These are phyloP conservation scores for Clarias gariepinus DNA, from an alignment of 2,113 vertebrate species.

Conservation along the genomic window DNA sequence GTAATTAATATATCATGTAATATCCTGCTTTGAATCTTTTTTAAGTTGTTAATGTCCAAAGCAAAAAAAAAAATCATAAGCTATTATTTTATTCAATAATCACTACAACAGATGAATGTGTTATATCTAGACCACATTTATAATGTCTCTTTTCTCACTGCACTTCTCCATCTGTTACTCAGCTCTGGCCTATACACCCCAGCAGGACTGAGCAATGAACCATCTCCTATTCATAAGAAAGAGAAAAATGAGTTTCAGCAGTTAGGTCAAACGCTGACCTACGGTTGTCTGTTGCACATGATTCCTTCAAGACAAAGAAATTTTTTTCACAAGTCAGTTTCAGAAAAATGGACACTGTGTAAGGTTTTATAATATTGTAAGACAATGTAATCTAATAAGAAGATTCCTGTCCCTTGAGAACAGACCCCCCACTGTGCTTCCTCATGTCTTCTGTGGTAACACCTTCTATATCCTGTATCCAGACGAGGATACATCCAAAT, in stretches of 20 bases:
- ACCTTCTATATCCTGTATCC: too few relatives aligned
- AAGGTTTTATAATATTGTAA: too few relatives aligned
- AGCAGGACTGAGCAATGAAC: constrained; percentile 12
- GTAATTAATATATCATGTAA: neutral
- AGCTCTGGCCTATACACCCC: constrained; percentile 24
- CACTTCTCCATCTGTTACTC: neutral
- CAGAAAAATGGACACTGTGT: neutral
- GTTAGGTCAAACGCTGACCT: constrained; percentile 32
- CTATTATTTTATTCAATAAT: neutral
- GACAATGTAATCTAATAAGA: too few relatives aligned
- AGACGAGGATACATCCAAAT: too few relatives aligned
- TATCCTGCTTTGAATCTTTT: neutral
- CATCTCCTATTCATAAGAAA: constrained; percentile 46
- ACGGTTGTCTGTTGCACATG: constrained; percentile 37
- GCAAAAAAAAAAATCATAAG: neutral
- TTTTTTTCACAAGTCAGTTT: constrained; percentile 9
- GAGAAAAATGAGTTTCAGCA: constrained; percentile 31
- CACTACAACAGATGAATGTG: neutral
- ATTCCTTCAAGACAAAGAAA: constrained; percentile 35
- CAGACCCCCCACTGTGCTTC: too few relatives aligned
- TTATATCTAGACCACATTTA: neutral
- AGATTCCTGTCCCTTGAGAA: too few relatives aligned
- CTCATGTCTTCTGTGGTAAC: too few relatives aligned
- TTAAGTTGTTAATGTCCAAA: neutral
- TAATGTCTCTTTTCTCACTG: neutral